Evolutionary conservation across 2,113 vertebrate genomes (phyloP), one percentile per base, ranked within the genome.

Genomic region (Paradoxurus hermaphroditus): DNA sequence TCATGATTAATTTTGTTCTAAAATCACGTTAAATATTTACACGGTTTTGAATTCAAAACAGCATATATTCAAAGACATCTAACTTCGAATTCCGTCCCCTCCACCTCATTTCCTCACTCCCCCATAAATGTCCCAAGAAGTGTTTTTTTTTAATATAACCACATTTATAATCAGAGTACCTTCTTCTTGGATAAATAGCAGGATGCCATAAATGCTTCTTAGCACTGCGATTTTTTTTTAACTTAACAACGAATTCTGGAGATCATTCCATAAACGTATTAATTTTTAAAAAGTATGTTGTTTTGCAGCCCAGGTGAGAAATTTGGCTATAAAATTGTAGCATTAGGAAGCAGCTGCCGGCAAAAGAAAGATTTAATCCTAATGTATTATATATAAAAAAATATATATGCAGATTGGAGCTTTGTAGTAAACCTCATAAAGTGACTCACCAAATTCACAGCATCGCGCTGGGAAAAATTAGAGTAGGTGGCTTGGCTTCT

Each of bases 371-470:
- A 97, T 92, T 96, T 92, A 91, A 97, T 78, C 81, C 70, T 91
- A 96, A 88, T 84, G 86, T 56, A 79, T 93, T 97, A 82, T 87
- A 59, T 59, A 59, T 59, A 56, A 23, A 56, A 25, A 23, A 59
- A 59, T 59, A 56, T 56, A 59, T 23, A 59, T 83, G 59, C 85
- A 96, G 77, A 95, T 95, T 78, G 41, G 46, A 62, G 67, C 87
- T 96, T 92, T 95, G 73, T 97, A 97, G 97, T 97, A 98, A 98
- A 98, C 56, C 91, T 97, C 86, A 97, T 95, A 91, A 98, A 97
- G 86, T 98, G 98, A 98, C 93, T 97, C 96, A 98, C 96, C 85
- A 82, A 79, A 93, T 96, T 95, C 97, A 90, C 86, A 95, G 90
- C 96, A 77, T 93, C 68, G 41, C 78, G 96, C 97, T 97, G 90